Conservation (phyloP, 1,140 invertebrate species). For the Wiebesia pumilae region DNA sequence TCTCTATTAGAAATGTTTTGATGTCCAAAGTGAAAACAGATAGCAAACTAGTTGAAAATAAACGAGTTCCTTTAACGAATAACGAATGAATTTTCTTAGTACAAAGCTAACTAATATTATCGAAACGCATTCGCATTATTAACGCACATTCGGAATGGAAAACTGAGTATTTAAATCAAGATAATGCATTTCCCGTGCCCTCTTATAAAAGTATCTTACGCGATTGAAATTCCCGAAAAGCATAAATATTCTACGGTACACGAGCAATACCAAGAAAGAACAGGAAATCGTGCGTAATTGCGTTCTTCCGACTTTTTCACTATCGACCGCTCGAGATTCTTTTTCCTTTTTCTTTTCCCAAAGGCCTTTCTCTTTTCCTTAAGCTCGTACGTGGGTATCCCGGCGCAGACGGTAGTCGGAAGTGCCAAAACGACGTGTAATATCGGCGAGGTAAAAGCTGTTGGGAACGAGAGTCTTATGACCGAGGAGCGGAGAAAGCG, state of each 20-base stretch:
- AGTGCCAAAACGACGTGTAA: neutral
- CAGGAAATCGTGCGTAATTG: slow-evolving; percentile 7
- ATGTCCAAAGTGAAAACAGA: neutral
- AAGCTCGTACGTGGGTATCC: neutral
- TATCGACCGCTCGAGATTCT: slow-evolving; percentile 22
- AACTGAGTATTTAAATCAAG: neutral
- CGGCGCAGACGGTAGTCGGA: neutral
- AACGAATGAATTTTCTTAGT: neutral
- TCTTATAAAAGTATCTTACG: neutral
- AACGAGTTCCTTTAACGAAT: no score
- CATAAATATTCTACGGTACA: neutral
- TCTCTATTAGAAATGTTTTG: neutral
- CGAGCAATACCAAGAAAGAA: neutral
- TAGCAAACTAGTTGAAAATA: neutral
- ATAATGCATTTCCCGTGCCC: neutral
- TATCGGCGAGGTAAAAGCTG: neutral
- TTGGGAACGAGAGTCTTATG: neutral
- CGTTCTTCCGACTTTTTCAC: slow-evolving; percentile 44
- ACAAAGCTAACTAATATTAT: neutral
- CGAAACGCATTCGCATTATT: neutral
- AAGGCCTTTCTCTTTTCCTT: slow-evolving; percentile 25
- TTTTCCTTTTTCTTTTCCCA: neutral
- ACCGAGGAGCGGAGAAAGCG: neutral
- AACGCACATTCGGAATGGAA: neutral
- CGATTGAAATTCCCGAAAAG: neutral